Conservation (phyloP, 2,797 vertebrate genomes). For the Threskiornis aethiopicus region DNA sequence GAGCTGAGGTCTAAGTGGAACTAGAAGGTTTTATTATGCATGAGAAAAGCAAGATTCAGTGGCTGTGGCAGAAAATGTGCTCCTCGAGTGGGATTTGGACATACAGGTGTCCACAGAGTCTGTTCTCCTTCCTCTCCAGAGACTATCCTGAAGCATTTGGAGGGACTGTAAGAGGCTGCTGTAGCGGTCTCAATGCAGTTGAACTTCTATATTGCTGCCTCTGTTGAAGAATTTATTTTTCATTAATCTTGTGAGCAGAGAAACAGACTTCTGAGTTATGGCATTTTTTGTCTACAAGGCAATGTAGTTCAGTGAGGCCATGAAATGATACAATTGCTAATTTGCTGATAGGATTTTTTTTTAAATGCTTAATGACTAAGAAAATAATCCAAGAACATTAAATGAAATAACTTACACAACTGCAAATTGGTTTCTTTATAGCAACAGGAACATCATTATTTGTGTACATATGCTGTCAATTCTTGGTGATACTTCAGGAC, state of each 20-base stretch:
- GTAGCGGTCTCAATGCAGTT: not conserved
- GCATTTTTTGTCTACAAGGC: not conserved
- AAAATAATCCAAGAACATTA: not conserved
- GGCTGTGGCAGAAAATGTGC: not conserved
- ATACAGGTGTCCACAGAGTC: not conserved
- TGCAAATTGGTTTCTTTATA: not conserved
- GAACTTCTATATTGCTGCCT: not conserved
- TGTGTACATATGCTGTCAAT: not conserved
- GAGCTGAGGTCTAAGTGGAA: not conserved
- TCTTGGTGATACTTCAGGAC: not conserved
- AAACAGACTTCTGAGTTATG: not conserved
- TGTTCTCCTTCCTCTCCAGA: not conserved
- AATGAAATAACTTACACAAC: not conserved
- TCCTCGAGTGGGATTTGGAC: not conserved
- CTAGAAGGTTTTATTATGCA: not conserved
- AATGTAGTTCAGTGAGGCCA: not conserved
- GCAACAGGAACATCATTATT: not conserved
- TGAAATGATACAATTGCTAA: not conserved
- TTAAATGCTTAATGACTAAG: not conserved
- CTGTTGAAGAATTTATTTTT: not conserved
- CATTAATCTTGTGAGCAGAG: not conserved
- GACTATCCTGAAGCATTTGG: not conserved
- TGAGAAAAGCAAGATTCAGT: not conserved
- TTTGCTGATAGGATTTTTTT: not conserved
- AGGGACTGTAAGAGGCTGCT: not conserved